Base-by-base conservation (phyloP, 2,888 invertebrate genomes). In the Meta bourneti region DNA sequence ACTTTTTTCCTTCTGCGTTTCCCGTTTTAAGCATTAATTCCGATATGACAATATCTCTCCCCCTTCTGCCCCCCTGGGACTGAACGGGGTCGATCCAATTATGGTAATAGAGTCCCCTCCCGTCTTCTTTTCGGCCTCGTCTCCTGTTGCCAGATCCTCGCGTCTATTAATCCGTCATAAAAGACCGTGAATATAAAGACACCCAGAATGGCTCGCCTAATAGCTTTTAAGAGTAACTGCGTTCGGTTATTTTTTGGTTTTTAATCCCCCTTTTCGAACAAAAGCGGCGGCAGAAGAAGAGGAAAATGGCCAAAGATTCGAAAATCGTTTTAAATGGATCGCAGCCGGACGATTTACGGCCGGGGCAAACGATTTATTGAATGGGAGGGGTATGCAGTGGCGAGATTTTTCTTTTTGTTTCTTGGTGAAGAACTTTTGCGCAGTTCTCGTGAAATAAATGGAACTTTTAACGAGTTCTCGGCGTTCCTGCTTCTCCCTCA, bases 131-230 rank as follows among this genome's bases (percentile, higher is more conserved):
- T 87, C 87, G 83, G 54, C 86, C 86, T 48, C 89, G 77, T 79
- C 78, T 83, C 71, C 89, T 77, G 71, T 83, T 85, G 74, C 74
- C 34, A 34, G 34, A 34, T 34, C 34, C 34, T 4, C 1, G 34
- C 34, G 34, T 16, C 90, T 91, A 91, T 91, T 91, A 91, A 91
- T 91, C 91, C 87, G 91, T 91, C 91, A 91, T 91, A 81, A 91
- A 91, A 87, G 83, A 83, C 48, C 49, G 82, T 86, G 72, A 86
- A 69, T 81, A 71, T 79, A 52, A 85, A 75, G 80, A 81, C 61
- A 61, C 77, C 49, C 75, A 48, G 77, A 82, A 78, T 79, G 87
- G 69, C 87, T 83, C 72, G 48, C 54, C 87, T 91, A 88, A 91
- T 91, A 91, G 91, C 91, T 87, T 78, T 87, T 82, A 91, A 87